A percentile compares a stretch with the other conserved stretches of the same genome.
phyloP scores from a whole-genome alignment of 2,113 vertebrate species.

The Petroica traversi region DNA sequence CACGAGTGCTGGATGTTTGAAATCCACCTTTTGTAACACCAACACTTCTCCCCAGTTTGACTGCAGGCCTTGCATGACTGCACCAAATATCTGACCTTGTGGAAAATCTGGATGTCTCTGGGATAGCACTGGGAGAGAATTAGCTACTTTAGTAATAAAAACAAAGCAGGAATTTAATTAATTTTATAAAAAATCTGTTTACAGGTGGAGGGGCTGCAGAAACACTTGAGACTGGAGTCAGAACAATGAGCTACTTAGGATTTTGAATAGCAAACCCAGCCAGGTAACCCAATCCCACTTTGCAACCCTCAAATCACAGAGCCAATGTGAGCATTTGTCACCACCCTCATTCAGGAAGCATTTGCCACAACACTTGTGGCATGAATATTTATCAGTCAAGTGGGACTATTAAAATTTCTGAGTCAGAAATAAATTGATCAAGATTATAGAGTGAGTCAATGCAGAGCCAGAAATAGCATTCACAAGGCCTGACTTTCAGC shows the following conservation, averaged over 20 bases:
- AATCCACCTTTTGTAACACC: accelerated
- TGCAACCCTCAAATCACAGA: neutral
- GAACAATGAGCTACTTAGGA: neutral
- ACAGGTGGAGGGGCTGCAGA: neutral
- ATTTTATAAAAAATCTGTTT: neutral
- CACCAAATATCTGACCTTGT: no score
- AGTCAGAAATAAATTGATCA: slow-evolving; percentile 61
- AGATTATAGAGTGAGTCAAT: slow-evolving; percentile 56
- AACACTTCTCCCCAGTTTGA: neutral
- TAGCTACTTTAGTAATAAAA: neutral
- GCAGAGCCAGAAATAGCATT: slow-evolving; percentile 56
- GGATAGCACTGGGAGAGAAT: neutral
- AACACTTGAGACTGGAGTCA: neutral
- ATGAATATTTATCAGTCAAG: slow-evolving; percentile 58
- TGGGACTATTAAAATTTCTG: slow-evolving; percentile 39
- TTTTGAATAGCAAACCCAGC: neutral
- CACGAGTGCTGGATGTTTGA: neutral
- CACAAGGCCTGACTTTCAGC: slow-evolving; percentile 32
- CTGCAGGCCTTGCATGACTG: neutral
- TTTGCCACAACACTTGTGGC: neutral
- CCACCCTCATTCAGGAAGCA: slow-evolving; percentile 1
- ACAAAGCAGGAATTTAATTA: neutral
- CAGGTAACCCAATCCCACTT: neutral
- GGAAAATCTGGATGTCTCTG: neutral
- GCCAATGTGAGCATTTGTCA: neutral